Evolutionary conservation across 2,888 invertebrate genomes (phyloP).

Genomic region (Campoplex capitator): DNA sequence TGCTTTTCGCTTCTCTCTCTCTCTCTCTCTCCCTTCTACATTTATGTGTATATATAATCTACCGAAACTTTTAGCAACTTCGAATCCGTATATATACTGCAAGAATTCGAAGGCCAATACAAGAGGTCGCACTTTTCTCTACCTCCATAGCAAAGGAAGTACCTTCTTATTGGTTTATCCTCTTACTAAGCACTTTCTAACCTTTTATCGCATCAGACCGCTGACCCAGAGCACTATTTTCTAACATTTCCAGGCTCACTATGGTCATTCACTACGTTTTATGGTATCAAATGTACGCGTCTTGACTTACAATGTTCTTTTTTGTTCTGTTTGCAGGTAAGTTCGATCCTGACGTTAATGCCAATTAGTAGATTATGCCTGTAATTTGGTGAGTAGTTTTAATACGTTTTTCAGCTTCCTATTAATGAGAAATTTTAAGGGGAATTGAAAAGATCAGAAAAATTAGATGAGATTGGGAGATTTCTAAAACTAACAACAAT

Average conservation of each 20-base stretch:
- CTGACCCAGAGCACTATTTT: conserved; percentile 10
- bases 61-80: conserved; percentile 38
- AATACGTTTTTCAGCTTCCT: background rate
- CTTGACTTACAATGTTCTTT: conserved; percentile 7
- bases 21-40: background rate
- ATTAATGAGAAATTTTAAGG: background rate
- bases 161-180: conserved; percentile 5
- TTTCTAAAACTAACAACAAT: background rate
- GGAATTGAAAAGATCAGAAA: background rate
- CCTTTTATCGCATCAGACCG: conserved; percentile 11
- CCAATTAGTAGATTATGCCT: conserved; percentile 29
- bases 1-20: background rate
- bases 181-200: conserved; percentile 11
- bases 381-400: conserved; percentile 47
- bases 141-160: conserved; percentile 37
- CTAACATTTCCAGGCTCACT: background rate
- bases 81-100: background rate
- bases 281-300: background rate
- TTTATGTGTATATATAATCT: background rate
- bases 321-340: conserved; percentile 52
- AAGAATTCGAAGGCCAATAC: conserved; percentile 7
- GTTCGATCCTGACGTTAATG: conserved; percentile 38
- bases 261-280: background rate
- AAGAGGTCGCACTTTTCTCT: conserved; percentile 22
- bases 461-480: background rate